Base-by-base conservation (phyloP, 2,797 vertebrate genomes). In the Hephaestus fuliginosus region DNA sequence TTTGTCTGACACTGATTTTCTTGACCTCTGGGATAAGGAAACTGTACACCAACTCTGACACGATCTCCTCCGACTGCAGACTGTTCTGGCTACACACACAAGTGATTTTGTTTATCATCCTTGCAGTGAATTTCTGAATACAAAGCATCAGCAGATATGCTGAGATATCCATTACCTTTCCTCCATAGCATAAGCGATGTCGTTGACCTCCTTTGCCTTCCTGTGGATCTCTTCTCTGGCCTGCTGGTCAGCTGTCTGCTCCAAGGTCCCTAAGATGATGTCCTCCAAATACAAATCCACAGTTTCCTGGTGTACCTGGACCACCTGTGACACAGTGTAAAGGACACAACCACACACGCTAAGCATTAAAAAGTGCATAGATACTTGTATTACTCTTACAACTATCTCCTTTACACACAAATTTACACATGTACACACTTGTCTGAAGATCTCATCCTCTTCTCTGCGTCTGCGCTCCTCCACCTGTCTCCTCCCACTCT, bases 1-100 rank as follows among this genome's bases (percentile, higher is more conserved):
- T 97, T 85, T 97, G 93, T 88, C 96, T 97, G 84, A 95, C 63
- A 3, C 58, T 91, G 10, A 86, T 94, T 93, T 97, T 99, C 87
- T 96, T 90, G 1, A 97, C 91, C 86, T 98, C 97, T n/a, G 98
- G 98, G 83, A 99, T 97, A 25, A 99, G 94, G 91, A 99, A 99
- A 76, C 96, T 94, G 84, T 98, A 97, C 84, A 99, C 95, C 90
- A 99, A 81, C 92, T 99, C 97, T 2, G 97, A 96, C 82, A 98
- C 98, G 51, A 98, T 96, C 92, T 98, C 97, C 89, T 99, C 96
- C 2, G 97, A 97, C 91, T 98, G 97, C 72, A 95, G 93, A 43
- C 12, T 85, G 78, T 91, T 96, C 80, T 84, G 95, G 63, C 98
- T 98, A 68, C 49, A 86, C 57, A 83, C 1, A 68, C 30, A 78